These are phyloP conservation scores for Xylophagus ater DNA, from an alignment of 2,888 invertebrate genomes.

Conservation along the genomic window DNA sequence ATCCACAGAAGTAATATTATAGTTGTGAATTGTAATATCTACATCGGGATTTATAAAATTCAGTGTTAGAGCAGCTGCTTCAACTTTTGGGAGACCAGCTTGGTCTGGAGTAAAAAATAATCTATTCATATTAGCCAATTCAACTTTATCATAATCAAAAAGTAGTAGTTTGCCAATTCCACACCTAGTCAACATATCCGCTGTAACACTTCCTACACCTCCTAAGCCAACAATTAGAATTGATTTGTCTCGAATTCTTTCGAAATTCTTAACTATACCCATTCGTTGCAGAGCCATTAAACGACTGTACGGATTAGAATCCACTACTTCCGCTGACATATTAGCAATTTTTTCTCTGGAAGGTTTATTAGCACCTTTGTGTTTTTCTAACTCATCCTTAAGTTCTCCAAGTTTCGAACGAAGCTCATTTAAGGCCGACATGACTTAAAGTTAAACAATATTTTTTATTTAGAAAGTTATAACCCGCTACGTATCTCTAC, in stretches of 20 bases:
- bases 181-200: slow-evolving; percentile 95
- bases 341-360: slow-evolving; percentile 62
- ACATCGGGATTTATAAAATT: slow-evolving; percentile 95
- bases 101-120: slow-evolving; percentile 97
- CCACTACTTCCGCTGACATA: slow-evolving; percentile 94
- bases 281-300: slow-evolving; percentile 96
- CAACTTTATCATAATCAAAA: slow-evolving; percentile 97
- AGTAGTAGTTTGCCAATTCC: slow-evolving; percentile 93
- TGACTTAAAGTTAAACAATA: too few species aligned
- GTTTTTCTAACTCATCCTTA: slow-evolving; percentile 48
- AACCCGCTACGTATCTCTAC: too few species aligned
- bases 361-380: slow-evolving; percentile 18
- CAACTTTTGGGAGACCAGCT: slow-evolving; percentile 88
- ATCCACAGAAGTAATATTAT: slow-evolving; percentile 91
- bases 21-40: slow-evolving; percentile 79
- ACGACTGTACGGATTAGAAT: slow-evolving; percentile 96
- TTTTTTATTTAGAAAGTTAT: too few species aligned
- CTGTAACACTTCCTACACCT: slow-evolving; percentile 98
- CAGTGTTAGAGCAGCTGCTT: slow-evolving; percentile 68
- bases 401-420: slow-evolving; percentile 51
- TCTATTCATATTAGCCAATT: slow-evolving; percentile 98
- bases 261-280: slow-evolving; percentile 98
- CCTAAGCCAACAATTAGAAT: slow-evolving; percentile 95
- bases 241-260: slow-evolving; percentile 75
- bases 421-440: slow-evolving; percentile 51